Conservation (phyloP, 2,888 invertebrate genomes). For the Mythimna ferrago region DNA sequence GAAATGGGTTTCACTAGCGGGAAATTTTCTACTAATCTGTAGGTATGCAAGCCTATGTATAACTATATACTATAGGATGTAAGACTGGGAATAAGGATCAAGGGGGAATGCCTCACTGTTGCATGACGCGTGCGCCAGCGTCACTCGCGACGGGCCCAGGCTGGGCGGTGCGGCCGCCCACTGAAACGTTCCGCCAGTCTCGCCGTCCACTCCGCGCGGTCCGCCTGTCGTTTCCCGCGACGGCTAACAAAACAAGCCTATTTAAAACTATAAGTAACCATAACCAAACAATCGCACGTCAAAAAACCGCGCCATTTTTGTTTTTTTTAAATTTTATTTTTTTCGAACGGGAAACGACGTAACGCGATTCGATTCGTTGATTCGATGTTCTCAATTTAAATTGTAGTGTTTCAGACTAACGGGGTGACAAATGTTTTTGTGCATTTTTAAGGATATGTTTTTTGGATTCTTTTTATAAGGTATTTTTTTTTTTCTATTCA, state of each 20-base stretch:
- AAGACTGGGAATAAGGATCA: conserved; percentile 6
- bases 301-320: conserved; percentile 64
- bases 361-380: conserved; percentile 74
- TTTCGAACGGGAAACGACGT: conserved; percentile 78
- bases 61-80: too few species aligned
- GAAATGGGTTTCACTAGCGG: too few species aligned
- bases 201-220: conserved; percentile 91
- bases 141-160: conserved; percentile 77
- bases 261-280: conserved; percentile 54
- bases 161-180: conserved; percentile 86
- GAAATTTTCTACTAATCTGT: too few species aligned
- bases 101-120: conserved; percentile 72
- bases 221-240: conserved; percentile 86
- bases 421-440: conserved; percentile 76
- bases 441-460: conserved; percentile 74
- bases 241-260: conserved; percentile 69
- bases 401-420: conserved; percentile 78
- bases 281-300: conserved; percentile 70
- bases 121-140: conserved; percentile 80
- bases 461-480: conserved; percentile 81
- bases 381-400: conserved; percentile 75
- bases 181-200: conserved; percentile 84
- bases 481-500: conserved; percentile 15
- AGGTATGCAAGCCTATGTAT: too few species aligned
- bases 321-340: conserved; percentile 63